These are phyloP conservation scores for Arrhamphus sclerolepis DNA, from an alignment of 2,797 vertebrate species.

Conservation along the genomic window DNA sequence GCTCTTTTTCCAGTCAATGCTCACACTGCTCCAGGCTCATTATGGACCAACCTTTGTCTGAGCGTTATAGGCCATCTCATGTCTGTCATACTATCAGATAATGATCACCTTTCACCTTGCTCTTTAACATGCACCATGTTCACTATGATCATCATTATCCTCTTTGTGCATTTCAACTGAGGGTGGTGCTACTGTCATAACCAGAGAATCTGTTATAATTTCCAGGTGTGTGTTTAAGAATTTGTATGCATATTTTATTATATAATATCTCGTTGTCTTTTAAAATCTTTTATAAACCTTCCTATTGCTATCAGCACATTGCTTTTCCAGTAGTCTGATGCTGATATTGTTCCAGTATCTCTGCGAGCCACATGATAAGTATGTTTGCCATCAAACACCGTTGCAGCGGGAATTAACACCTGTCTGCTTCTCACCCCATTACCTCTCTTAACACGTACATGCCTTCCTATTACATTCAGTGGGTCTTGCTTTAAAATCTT, in stretches of 20 bases:
- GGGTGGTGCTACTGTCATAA: constrained; percentile 20
- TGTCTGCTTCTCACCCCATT: constrained; percentile 65
- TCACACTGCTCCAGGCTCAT: constrained; percentile 45
- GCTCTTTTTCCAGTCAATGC: constrained; percentile 21
- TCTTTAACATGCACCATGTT: constrained; percentile 60
- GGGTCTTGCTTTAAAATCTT: constrained; percentile 23
- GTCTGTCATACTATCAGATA: constrained; percentile 58
- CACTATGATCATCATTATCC: constrained; percentile 69
- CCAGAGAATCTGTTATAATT: constrained; percentile 5
- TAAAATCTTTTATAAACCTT: constrained; percentile 3
- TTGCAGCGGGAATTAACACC: constrained; percentile 64
- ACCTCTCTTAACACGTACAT: constrained; percentile 45
- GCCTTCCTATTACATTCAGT: constrained; percentile 50
- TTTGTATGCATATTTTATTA: background rate
- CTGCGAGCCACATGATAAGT: constrained; percentile 46
- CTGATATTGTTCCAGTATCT: constrained; percentile 58
- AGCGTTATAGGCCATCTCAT: constrained; percentile 50
- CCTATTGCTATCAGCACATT: constrained; percentile 35
- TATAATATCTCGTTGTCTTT: constrained; percentile 3
- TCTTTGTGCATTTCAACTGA: constrained; percentile 32
- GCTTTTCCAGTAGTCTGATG: constrained; percentile 34
- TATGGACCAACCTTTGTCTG: constrained; percentile 57
- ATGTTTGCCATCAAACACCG: constrained; percentile 58
- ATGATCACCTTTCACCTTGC: constrained; percentile 56
- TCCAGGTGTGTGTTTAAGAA: constrained; percentile 1